Evolutionary conservation across 2,797 vertebrate genomes (phyloP).

Genomic region (Okamejei kenojei): DNA sequence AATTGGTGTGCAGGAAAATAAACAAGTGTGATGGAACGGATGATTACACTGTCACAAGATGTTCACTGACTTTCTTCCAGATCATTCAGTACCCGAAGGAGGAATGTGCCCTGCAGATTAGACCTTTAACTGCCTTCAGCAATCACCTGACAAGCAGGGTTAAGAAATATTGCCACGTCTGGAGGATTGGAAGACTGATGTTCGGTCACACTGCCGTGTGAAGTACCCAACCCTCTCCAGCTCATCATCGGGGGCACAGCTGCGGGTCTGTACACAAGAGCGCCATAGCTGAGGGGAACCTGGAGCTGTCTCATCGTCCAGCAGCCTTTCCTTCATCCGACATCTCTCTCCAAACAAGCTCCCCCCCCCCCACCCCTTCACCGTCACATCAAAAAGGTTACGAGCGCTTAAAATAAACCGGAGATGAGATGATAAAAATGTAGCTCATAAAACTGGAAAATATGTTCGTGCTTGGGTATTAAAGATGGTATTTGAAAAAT

Average conservation of each 20-base stretch:
- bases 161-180: conserved; percentile 43
- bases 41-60: conserved; percentile 37
- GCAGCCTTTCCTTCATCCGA: conserved; percentile 26
- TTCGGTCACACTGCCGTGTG: conserved; percentile 47
- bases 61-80: conserved; percentile 40
- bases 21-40: conserved; percentile 39
- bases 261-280: conserved; percentile 44
- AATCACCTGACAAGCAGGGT: conserved; percentile 39
- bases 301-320: conserved; percentile 39
- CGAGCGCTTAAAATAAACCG: neutral
- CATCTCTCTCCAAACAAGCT: neutral
- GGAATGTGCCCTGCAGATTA: conserved; percentile 45
- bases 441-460: neutral
- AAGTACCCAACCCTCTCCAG: conserved; percentile 44
- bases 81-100: conserved; percentile 40
- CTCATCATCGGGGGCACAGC: conserved; percentile 41
- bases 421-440: neutral
- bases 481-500: neutral
- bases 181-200: conserved; percentile 8
- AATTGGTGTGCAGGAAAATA: neutral
- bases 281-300: conserved; percentile 37
- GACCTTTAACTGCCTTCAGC: conserved; percentile 43
- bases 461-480: neutral
- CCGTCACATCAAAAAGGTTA: neutral
- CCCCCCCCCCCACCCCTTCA: too few relatives aligned